Evolutionary conservation across 2,113 vertebrate species (phyloP).

Genomic region (Helogale parvula): DNA sequence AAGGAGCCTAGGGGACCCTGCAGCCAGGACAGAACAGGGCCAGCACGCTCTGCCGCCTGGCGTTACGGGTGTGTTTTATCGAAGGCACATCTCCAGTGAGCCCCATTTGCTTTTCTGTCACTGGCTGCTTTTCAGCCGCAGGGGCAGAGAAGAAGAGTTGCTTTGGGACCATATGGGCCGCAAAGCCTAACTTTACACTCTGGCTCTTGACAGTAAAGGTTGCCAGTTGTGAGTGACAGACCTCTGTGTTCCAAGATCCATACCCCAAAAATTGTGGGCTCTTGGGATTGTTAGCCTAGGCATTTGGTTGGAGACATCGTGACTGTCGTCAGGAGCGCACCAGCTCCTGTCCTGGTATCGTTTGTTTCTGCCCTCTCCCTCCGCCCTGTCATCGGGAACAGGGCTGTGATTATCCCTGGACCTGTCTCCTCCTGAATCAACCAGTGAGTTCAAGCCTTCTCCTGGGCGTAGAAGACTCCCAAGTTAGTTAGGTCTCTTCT

Average conservation of each 20-base stretch:
- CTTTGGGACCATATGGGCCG: rapidly evolving
- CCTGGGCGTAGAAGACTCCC: neutral
- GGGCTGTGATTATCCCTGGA: neutral
- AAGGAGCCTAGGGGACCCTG: neutral
- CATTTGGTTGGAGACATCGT: neutral
- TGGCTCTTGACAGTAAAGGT: neutral
- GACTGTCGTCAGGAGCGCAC: neutral
- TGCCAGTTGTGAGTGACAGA: rapidly evolving
- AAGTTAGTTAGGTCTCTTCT: neutral
- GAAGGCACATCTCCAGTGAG: neutral
- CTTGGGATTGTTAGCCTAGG: neutral
- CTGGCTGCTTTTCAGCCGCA: neutral
- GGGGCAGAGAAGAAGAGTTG: neutral
- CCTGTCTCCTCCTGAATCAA: neutral
- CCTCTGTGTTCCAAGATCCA: neutral
- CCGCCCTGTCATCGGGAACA: neutral
- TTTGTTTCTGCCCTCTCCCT: neutral
- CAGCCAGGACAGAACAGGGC: neutral
- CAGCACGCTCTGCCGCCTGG: neutral
- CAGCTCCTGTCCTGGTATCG: rapidly evolving
- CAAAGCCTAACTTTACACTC: neutral
- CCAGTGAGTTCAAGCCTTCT: neutral
- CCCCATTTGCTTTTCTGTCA: no score
- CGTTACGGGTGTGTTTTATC: neutral
- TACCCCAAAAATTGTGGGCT: neutral